Percentiles rank a stretch among this genome's conserved stretches.
Evolutionary conservation across 2,888 invertebrate species (phyloP).

Genomic region (Drosophila setosimentum): DNA sequence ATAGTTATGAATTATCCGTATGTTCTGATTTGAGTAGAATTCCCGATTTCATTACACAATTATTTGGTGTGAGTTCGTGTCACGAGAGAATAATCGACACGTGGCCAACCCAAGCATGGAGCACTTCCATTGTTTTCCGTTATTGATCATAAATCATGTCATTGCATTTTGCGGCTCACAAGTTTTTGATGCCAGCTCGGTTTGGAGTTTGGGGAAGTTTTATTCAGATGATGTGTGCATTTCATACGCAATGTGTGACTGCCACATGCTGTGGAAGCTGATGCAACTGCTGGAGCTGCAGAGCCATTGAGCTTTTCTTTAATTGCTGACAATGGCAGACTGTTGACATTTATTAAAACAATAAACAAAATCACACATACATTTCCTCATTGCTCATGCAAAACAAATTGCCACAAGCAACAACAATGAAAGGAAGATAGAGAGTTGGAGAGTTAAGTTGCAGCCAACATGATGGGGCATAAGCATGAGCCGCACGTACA

Average conservation of each 20-base stretch:
- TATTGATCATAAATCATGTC: slow-evolving; percentile 69
- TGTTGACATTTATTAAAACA: slow-evolving; percentile 80
- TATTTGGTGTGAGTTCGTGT: slow-evolving; percentile 1
- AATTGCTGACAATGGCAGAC: slow-evolving; percentile 62
- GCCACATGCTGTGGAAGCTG: slow-evolving; percentile 30
- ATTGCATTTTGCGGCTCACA: slow-evolving; percentile 63
- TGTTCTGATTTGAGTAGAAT: not conserved
- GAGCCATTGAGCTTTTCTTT: slow-evolving; percentile 45
- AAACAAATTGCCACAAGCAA: slow-evolving; percentile 33
- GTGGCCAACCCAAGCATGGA: not conserved
- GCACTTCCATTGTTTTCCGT: slow-evolving; percentile 25
- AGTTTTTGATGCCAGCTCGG: slow-evolving; percentile 29
- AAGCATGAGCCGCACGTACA: slow-evolving; percentile 68
- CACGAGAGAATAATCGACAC: not conserved
- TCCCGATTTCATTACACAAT: not conserved
- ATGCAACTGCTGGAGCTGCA: slow-evolving; percentile 18
- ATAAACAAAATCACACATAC: slow-evolving; percentile 66
- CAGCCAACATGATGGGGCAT: slow-evolving; percentile 36
- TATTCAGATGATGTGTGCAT: slow-evolving; percentile 41
- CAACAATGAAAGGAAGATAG: not conserved
- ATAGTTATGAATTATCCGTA: not conserved
- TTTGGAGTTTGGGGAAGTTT: slow-evolving; percentile 38
- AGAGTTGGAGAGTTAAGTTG: too few relatives aligned
- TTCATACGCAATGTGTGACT: slow-evolving; percentile 54
- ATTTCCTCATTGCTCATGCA: slow-evolving; percentile 9